Percentiles rank a stretch among this genome's conserved stretches.
These are phyloP conservation scores for Cephalopterus ornatus DNA, from an alignment of 2,113 vertebrate species.

Conservation along the genomic window DNA sequence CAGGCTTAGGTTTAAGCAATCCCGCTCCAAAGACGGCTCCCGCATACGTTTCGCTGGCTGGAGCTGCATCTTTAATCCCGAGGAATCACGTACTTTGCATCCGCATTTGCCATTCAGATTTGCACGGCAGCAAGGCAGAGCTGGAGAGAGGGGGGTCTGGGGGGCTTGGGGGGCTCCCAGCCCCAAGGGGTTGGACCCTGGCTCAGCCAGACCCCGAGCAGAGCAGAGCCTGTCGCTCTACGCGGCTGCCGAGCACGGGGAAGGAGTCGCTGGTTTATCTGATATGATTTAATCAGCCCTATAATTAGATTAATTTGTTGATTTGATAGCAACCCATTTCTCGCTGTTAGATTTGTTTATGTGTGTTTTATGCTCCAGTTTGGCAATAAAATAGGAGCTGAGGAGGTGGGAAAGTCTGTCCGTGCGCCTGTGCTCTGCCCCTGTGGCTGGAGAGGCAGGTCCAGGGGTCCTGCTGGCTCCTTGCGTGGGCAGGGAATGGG, in stretches of 20 bases:
- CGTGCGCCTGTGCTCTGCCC: fast-evolving
- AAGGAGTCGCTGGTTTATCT: slow-evolving; percentile 20
- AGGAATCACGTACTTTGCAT: background rate
- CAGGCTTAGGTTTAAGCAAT: slow-evolving; percentile 28
- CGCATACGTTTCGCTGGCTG: background rate
- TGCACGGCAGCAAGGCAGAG: fast-evolving
- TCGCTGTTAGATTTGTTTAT: slow-evolving; percentile 48
- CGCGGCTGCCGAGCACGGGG: fast-evolving
- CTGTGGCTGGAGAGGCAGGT: fast-evolving
- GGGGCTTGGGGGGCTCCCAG: background rate
- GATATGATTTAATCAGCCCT: slow-evolving; percentile 57
- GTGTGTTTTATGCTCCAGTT: slow-evolving; percentile 34
- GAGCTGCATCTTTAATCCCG: background rate
- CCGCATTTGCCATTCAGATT: background rate
- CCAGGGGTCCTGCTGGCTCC: background rate
- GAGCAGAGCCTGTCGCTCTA: background rate
- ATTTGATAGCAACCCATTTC: slow-evolving; percentile 56
- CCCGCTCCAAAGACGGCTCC: background rate
- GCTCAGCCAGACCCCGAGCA: background rate
- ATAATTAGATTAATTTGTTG: slow-evolving; percentile 68
- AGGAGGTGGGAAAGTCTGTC: slow-evolving; percentile 20
- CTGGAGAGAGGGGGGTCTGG: background rate
- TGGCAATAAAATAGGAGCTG: slow-evolving; percentile 43
- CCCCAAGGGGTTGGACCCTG: fast-evolving
- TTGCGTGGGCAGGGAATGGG: fast-evolving